Percentiles rank a stretch among this genome's conserved stretches.
phyloP scores from a whole-genome alignment of 2,888 invertebrate genomes.

The Urechis unicinctus region DNA sequence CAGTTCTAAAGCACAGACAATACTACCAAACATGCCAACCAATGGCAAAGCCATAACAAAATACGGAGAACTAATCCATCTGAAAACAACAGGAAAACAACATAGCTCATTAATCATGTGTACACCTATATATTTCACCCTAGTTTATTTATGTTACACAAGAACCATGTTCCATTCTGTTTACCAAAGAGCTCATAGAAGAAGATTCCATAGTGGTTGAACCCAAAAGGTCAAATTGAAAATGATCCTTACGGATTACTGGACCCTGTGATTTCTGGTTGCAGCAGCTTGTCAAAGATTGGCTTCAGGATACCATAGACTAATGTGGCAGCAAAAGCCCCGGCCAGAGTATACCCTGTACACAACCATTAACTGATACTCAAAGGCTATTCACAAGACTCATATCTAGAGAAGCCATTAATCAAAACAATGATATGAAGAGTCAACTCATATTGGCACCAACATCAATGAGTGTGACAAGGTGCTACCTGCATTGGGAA shows the following conservation, averaged over 20 bases:
- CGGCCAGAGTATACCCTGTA: slow-evolving; percentile 17
- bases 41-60: slow-evolving; percentile 21
- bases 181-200: no score
- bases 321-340: slow-evolving; percentile 14
- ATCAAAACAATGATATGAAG: no score
- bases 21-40: slow-evolving; percentile 23
- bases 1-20: slow-evolving; percentile 22
- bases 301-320: slow-evolving; percentile 16
- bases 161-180: no score
- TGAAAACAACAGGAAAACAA: slow-evolving; percentile 6
- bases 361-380: not conserved
- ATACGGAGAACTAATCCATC: slow-evolving; percentile 20
- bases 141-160: no score
- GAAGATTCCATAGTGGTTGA: no score
- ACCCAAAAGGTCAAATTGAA: not conserved
- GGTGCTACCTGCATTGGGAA: slow-evolving; percentile 19
- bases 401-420: not conserved
- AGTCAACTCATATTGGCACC: no score
- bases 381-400: no score
- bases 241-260: slow-evolving; percentile 19
- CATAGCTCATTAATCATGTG: not conserved
- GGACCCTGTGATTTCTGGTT: slow-evolving; percentile 13
- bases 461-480: not conserved
- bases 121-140: no score
- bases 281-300: slow-evolving; percentile 8